Evolutionary conservation across 2,888 invertebrate species (phyloP).

Genomic region (Biston betularia): DNA sequence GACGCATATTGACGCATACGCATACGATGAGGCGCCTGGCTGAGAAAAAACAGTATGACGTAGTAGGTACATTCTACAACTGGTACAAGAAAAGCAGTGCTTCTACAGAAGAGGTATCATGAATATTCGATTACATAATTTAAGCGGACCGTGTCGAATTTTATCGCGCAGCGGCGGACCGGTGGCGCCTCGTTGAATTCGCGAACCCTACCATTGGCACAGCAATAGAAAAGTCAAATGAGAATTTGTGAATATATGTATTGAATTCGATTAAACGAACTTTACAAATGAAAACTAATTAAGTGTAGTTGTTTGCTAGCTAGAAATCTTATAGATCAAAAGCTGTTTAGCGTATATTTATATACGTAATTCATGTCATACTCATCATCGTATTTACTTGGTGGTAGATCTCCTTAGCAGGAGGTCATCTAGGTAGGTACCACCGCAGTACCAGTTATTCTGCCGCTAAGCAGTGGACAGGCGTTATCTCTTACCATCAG

Average conservation of each 20-base stretch:
- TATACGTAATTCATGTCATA: too few species aligned
- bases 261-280: background rate
- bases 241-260: background rate
- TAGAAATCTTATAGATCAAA: background rate
- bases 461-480: too few species aligned
- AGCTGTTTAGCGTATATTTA: background rate
- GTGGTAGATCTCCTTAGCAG: too few species aligned
- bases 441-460: too few species aligned
- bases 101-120: conserved; percentile 62
- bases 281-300: background rate
- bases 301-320: background rate
- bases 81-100: conserved; percentile 57
- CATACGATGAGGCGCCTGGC: conserved; percentile 20
- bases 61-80: conserved; percentile 14
- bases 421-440: too few species aligned
- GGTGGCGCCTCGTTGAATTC: conserved; percentile 68
- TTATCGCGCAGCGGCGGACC: conserved; percentile 53
- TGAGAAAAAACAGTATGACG: conserved; percentile 48
- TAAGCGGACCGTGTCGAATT: conserved; percentile 61
- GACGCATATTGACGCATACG: background rate
- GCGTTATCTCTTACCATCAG: too few species aligned
- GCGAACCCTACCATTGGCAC: conserved; percentile 50
- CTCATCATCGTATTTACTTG: too few species aligned
- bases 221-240: conserved; percentile 9
- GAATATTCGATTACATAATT: conserved; percentile 80